Base-by-base conservation (phyloP, 2,888 invertebrate species). In the Eupsilia transversa region DNA sequence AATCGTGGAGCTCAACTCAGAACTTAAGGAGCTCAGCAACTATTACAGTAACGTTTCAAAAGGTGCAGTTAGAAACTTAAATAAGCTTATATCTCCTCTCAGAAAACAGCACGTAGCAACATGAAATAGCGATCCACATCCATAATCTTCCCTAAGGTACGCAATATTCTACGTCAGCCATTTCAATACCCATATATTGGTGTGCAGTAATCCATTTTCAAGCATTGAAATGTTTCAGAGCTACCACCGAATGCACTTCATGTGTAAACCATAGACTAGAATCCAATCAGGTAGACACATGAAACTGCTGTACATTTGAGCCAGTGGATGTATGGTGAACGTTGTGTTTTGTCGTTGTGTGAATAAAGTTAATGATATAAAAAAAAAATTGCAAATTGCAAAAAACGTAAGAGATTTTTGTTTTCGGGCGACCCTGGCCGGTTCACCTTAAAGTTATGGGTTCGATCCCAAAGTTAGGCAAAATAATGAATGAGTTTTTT, bases 141-240 rank as follows among this genome's bases (percentile, higher is more conserved):
- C 9, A 54, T n/a, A 46, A 49, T 41, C 30, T 41, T 30, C 0
- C 2, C 20, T n/a, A 20, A 30, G n/a, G 49, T n/a, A 30, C 0
- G 30, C 49, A 72, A 72, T 52, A 60, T 41, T 59, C 30, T 33
- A 41, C 41, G 20, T 41, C 33, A 57, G 38, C 56, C 38, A 33
- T 64, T 46, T 57, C 30, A 46, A 38, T 74, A 30, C 6, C 6
- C 17, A 23, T 23, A 17, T 23, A 49, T 57, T 27, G 35, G n/a
- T 76, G 12, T 27, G 23, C 33, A 38, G 41, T 75, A 66, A 77
- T 65, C 41, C 33, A n/a, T 17, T 49, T 41, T 20, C 46, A 27
- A 57, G 41, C 74, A 35, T 77, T 59, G 57, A 77, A 23, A 41
- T 57, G 41, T 52, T 41, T 1, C 41, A 23, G n/a, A 66, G 46